Base-by-base conservation (phyloP, 2,888 invertebrate species). In the Heliconius ismenius region DNA sequence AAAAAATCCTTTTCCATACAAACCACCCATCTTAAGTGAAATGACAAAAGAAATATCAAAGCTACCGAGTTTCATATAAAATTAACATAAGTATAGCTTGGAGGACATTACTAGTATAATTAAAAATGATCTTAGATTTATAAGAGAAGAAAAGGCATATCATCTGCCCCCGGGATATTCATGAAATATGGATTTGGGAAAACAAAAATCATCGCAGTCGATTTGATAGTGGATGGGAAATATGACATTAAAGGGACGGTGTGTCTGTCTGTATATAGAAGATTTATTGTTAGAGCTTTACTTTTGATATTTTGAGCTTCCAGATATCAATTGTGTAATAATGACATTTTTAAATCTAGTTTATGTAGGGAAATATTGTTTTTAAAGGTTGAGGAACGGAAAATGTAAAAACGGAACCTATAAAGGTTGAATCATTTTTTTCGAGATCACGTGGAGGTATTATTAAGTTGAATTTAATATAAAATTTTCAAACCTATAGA, bases 41-140 rank as follows among this genome's bases (percentile, higher is more conserved):
- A 84, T 83, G 84, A 84, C 90, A 91, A 89, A 88, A 84, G 86
- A 85, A 86, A 84, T 84, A 90, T 89, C 85, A 87, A 86, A 85
- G 90, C 89, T 86, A 89, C 89, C 58, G 58, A 87, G 91, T 91
- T 91, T 90, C 90, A 90, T 87, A 88, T 82, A 87, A 73, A 88
- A 91, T 91, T 91, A 91, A 87, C 90, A 91, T 91, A 91, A 90
- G 84, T 86, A 88, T 84, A 82, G 79, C 74, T 74, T n/a, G 75
- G 58, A 58, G 58, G 81, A 84, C 83, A 82, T 84, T 83, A 81
- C 81, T 67, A 79, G 76, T 80, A 82, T 84, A 84, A 84, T 85
- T 85, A 84, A 83, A 84, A 84, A 81, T 78, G 78, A 80, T 82
- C 82, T 77, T 76, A 79, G 82, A 83, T 82, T 83, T 81, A 82